Base-by-base conservation (phyloP, 2,113 vertebrate species). In the Lethenteron reissneri region DNA sequence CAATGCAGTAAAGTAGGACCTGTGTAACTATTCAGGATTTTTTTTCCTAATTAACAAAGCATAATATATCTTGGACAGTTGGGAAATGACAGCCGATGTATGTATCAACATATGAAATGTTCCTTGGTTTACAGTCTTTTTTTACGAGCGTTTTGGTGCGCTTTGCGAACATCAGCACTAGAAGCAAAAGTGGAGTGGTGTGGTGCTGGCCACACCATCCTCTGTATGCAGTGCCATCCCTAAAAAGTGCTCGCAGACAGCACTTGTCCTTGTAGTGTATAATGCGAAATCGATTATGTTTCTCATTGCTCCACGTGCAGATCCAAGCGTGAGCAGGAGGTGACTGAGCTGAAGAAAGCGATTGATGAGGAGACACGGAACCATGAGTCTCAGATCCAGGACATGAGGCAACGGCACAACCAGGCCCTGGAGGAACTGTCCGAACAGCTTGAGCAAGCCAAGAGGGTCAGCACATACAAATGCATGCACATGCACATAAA, bases 371-470 rank as follows among this genome's bases (percentile, higher is more conserved):
- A 99, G 80, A 82, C 83, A 2, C 91, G 86, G 81, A 96, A 88
- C 78, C 92, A 99, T 0, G 92, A 99, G 73, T 85, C 87, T 15
- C 92, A 95, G 76, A 86, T 97, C 79, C 94, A 90, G 81, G 94
- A 99, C 17, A 90, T 95, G 81, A 84, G 94, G 73, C 94, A 92
- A 78, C 82, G 92, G 57, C 92, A 99, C 0, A 81, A 79, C 1
- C 83, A 83, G 0, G 87, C 86, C 1, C 81, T 99, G 78, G 94
- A 99, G 75, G 92, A 99, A 76, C 81, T 99, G 6, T 90, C 88
- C 0, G 94, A 99, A 41, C 92, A 99, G 62, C 86, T 99, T 58
- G 94, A 99, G 2, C 94, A 99, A 80, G 90, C 92, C 64, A 97
- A 94, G 75, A 81, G 94, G 82, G 92, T 95, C 75, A 82, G 85